Evolutionary conservation across 2,797 vertebrate species (phyloP), one percentile per base, ranked within the genome.

Genomic region (Tokudaia muenninki): DNA sequence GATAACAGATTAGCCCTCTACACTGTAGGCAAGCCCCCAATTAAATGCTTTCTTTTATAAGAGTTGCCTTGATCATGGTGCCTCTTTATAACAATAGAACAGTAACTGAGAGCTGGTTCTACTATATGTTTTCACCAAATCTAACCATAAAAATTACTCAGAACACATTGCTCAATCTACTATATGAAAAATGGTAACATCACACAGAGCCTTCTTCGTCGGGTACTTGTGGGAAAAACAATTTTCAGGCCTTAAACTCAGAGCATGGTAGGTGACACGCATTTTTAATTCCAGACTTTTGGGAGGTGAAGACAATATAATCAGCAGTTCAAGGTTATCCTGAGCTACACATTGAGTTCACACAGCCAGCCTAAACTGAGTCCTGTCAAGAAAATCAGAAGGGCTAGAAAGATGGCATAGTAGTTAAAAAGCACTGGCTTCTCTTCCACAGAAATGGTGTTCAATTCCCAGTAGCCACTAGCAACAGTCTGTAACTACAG

Each of bases 101-200:
- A 59, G 55, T 26, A 59, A 59, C 34, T 26, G 24, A 26, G n/a
- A 59, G 24, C n/a, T 37, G 34, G 22, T 59, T 81, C 55, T 6
- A 59, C 79, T 59, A 14, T 57, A 37, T 26, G 55, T n/a, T 81
- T 81, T 59, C 22, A 81, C 21, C 79, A 59, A 81, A 81, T 21
- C 52, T 12, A 34, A 24, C 55, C 31, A 24, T 37, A 59, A 59
- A 59, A 81, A 26, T 41, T 81, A 81, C 79, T 59, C 52, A 81
- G n/a, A 44, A 93, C 70, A 90, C 88, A 95, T 22, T 96, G 94
- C 94, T 87, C 19, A 87, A 83, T 93, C 97, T 83, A 96, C 61
- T 91, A 65, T 72, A 91, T 59, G 24, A 91, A 79, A 92, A 94
- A 96, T 16, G n/a, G 75, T 80, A 82, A 94, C 57, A 92, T 52